These are phyloP conservation scores for Labroides dimidiatus DNA, from an alignment of 2,797 vertebrate genomes.

Conservation along the genomic window DNA sequence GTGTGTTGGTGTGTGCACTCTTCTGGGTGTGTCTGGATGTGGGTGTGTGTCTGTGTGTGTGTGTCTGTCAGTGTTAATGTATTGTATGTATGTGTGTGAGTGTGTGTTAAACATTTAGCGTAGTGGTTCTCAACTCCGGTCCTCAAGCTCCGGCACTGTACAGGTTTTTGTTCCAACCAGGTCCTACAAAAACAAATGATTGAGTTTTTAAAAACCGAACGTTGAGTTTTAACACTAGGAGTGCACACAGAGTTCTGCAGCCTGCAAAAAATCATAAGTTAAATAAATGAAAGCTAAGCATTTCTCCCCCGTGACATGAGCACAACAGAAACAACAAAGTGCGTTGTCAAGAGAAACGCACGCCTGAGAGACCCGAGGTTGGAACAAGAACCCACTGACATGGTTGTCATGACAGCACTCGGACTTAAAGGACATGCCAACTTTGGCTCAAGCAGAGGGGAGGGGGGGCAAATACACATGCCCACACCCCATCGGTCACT, in stretches of 20 bases:
- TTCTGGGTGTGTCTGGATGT: slow-evolving; percentile 37
- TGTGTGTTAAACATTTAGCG: slow-evolving; percentile 82
- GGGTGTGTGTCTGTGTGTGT: slow-evolving; percentile 40
- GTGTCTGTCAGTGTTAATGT: slow-evolving; percentile 50
- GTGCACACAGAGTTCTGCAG: slow-evolving; percentile 84
- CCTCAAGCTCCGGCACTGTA: slow-evolving; percentile 90
- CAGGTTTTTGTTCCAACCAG: slow-evolving; percentile 92
- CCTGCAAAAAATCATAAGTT: slow-evolving; percentile 77
- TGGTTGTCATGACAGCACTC: slow-evolving; percentile 73
- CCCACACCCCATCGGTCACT: slow-evolving; percentile 42
- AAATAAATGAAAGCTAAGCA: slow-evolving; percentile 74
- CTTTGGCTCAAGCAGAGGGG: slow-evolving; percentile 56
- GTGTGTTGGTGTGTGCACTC: slow-evolving; percentile 46
- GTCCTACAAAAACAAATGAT: slow-evolving; percentile 92
- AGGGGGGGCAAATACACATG: slow-evolving; percentile 22
- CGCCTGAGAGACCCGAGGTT: slow-evolving; percentile 86
- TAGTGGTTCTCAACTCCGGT: slow-evolving; percentile 91
- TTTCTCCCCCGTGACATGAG: slow-evolving; percentile 81
- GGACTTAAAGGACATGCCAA: slow-evolving; percentile 55
- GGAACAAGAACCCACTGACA: slow-evolving; percentile 88
- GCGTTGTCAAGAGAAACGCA: slow-evolving; percentile 75
- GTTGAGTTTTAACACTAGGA: slow-evolving; percentile 79
- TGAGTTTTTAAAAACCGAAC: slow-evolving; percentile 84
- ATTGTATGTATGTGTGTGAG: slow-evolving; percentile 45
- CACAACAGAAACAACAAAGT: slow-evolving; percentile 82